Evolutionary conservation across 2,888 invertebrate genomes (phyloP), one percentile per base, ranked within the genome.

Genomic region (Brenthis hecate): DNA sequence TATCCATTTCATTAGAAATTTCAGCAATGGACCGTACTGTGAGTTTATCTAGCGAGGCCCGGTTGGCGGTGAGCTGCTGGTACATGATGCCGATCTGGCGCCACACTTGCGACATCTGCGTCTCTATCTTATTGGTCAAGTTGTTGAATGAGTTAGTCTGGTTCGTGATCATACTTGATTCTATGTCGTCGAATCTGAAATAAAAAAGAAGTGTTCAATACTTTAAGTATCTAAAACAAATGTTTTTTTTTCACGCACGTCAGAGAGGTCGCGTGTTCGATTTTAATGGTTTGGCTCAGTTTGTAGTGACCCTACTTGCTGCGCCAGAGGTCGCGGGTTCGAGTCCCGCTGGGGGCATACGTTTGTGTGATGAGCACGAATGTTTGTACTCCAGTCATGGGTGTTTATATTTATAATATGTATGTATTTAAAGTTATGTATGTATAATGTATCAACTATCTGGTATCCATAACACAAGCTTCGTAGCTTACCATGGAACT

Each of bases 31-130:
- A 32, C 57, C 57, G 19, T 72, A 92, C 93, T 57, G 92, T 91
- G 53, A 98, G 94, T 75, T 95, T 95, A 72, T 95, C 95, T n/a
- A 98, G 87, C 3, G 96, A 94, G 54, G 94, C 94, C 58, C 96
- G 95, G 80, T 95, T 97, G 70, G 95, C 95, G 47, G 95, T 95
- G 80, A 98, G 95, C 83, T 97, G 97, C 78, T 96, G 95, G 84
- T 96, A 96, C 96, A 98, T 97, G 68, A 96, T 96, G 73, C 97
- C 97, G 76, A 98, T 97, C 85, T 97, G 98, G 28, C 97, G 93
- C 98, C 98, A 98, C 16, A 98, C 97, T 83, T 97, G 96, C 74
- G 96, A 95, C 83, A 97, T 96, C 82, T 97, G 97, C 14, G 94
- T 92, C 77, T 97, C 97, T 80, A 98, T 95, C 80, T 96, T 95